phyloP scores from a whole-genome alignment of 2,113 vertebrate genomes.

The Scalopus aquaticus region DNA sequence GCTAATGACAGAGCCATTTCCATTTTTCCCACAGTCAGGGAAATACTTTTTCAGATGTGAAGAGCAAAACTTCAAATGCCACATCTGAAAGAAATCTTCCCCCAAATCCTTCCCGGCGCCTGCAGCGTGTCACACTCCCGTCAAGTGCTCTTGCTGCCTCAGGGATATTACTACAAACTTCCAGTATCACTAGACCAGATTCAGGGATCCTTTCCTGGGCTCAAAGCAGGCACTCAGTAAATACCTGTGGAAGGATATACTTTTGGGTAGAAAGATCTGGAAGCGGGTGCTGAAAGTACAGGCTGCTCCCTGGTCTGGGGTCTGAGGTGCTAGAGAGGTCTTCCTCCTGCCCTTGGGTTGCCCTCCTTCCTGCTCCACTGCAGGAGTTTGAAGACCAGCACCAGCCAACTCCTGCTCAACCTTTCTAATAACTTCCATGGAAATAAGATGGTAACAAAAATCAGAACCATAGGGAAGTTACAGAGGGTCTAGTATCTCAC shows the following conservation, averaged over 20 bases:
- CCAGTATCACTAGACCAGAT: neutral
- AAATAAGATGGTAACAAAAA: conserved; percentile 32
- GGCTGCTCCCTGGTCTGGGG: fast-evolving
- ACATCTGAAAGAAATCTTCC: neutral
- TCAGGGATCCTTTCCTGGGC: neutral
- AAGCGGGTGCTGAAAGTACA: neutral
- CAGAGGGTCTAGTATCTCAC: neutral
- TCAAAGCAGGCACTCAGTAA: neutral
- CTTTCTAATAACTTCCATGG: neutral
- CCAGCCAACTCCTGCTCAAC: neutral
- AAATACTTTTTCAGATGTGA: neutral
- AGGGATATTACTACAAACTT: neutral
- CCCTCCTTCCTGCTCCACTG: neutral
- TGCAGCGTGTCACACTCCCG: neutral
- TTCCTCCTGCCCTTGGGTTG: neutral
- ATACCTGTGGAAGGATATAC: neutral
- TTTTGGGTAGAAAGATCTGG: neutral
- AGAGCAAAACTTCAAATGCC: neutral
- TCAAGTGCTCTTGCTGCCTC: neutral
- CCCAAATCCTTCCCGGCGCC: neutral
- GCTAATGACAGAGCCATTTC: neutral
- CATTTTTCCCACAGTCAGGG: neutral
- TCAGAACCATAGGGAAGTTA: neutral
- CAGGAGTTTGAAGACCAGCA: neutral
- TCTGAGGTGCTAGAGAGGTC: neutral